These are phyloP conservation scores for Solenodon paradoxus DNA, from an alignment of 2,113 vertebrate genomes.

Conservation along the genomic window DNA sequence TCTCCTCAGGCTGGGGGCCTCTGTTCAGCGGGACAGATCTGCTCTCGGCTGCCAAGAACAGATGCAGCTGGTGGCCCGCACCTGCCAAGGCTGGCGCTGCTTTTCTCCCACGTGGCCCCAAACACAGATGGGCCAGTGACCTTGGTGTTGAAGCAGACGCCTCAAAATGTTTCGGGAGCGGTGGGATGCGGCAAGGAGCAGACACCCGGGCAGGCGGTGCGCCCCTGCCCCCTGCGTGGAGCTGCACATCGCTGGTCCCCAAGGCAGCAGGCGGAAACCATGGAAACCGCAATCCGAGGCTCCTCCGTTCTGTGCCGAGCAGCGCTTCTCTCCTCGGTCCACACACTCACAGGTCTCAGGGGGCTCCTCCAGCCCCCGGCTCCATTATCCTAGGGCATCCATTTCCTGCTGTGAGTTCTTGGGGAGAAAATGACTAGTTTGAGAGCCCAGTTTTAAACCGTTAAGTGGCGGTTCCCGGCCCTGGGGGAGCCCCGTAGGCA, in stretches of 20 bases:
- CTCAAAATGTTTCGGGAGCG: rapidly evolving
- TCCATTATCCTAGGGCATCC: not conserved
- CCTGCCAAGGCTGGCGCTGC: not conserved
- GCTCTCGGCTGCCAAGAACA: not conserved
- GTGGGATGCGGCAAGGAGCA: not conserved
- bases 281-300: not conserved
- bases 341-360: not conserved
- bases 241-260: not conserved
- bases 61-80: not conserved
- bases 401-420: not conserved
- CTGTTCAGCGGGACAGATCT: rapidly evolving
- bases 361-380: not conserved
- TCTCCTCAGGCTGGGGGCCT: not conserved
- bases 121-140: not conserved
- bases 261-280: slow-evolving; percentile 1
- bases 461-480: not conserved
- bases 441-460: not conserved
- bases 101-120: not conserved
- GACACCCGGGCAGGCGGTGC: too few relatives aligned
- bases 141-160: not conserved
- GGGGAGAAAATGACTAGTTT: not conserved
- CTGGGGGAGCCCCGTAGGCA: not conserved
- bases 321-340: not conserved
- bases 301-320: not conserved
- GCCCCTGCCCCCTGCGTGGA: not conserved